Evolutionary conservation across 2,113 vertebrate genomes (phyloP), one percentile per base, ranked within the genome.

Genomic region (Nematolebias whitei): DNA sequence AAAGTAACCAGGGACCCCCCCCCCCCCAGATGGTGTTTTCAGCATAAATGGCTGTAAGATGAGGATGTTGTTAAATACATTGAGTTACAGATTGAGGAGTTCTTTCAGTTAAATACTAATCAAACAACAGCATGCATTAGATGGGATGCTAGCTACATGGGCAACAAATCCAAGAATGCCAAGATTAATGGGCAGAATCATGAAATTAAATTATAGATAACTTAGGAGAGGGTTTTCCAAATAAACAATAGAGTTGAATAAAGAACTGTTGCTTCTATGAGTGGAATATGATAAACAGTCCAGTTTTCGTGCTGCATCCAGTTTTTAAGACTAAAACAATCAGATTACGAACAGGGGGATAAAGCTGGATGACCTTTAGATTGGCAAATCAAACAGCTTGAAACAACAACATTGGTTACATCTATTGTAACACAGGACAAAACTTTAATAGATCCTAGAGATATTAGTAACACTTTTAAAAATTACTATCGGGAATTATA

Each of bases 251-350:
- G 4, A 57, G 13, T 0, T 19, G 4, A n/a, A 73, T 45, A 57
- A 48, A 0, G 4, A 63, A 18, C 20, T 63, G 20, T 3, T 69
- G 1, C 1, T 61, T n/a, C 22, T 71, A 5, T 51, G 19, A 13
- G 18, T 52, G 13, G 22, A 72, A 50, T 35, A 72, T 44, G 16
- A 63, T 0, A 71, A 71, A 12, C 2, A 19, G 18, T 61, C 68
- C 5, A 15, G 2, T 14, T 38, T 1, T 4, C 63, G 18, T 22
- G 45, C 35, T 20, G 53, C n/a, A n/a, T 38, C 53, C 2, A 57
- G 55, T 41, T 20, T 57, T 24, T 57, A 16, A 57, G 55, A 41
- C 15, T 41, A 10, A 11, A 43, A 2, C n/a, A n/a, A n/a, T n/a
- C 14, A 68, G 7, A 15, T 14, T 63, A 23, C 40, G 43, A 63